These are phyloP conservation scores for Orbicella faveolata DNA, from an alignment of 64 coral and sea anemone genomes.

Conservation along the genomic window DNA sequence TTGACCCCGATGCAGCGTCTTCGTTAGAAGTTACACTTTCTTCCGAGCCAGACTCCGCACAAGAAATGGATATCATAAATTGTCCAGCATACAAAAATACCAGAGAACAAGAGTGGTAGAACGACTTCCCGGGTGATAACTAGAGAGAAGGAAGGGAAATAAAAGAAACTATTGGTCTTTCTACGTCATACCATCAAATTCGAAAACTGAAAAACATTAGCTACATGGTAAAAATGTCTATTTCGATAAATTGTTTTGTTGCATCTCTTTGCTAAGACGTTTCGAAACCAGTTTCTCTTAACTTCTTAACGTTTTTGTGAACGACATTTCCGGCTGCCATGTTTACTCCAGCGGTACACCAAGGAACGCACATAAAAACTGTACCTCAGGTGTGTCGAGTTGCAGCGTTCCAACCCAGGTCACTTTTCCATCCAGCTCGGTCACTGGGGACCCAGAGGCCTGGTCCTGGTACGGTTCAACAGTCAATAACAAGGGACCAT, in stretches of 20 bases:
- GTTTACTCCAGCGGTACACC: not conserved
- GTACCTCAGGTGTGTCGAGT: not conserved
- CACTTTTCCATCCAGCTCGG: slow-evolving; percentile 67
- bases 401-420: slow-evolving; percentile 54
- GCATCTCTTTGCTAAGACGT: too few relatives aligned
- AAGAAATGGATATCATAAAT: slow-evolving; percentile 52
- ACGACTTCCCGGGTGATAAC: slow-evolving; percentile 22
- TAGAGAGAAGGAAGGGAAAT: not conserved
- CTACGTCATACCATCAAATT: too few relatives aligned
- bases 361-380: not conserved
- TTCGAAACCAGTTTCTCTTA: too few relatives aligned
- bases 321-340: not conserved
- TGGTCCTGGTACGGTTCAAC: slow-evolving; percentile 71
- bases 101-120: slow-evolving; percentile 45
- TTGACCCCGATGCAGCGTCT: not conserved
- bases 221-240: too few relatives aligned
- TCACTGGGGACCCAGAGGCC: slow-evolving; percentile 49
- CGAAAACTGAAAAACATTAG: too few relatives aligned
- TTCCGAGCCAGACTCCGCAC: not conserved
- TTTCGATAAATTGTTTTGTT: too few relatives aligned
- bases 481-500: slow-evolving; percentile 16
- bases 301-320: too few relatives aligned
- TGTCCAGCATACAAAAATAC: slow-evolving; percentile 63
- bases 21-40: not conserved
- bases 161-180: not conserved